These are phyloP conservation scores for Origma solitaria DNA, from an alignment of 2,113 vertebrate species.

Conservation along the genomic window DNA sequence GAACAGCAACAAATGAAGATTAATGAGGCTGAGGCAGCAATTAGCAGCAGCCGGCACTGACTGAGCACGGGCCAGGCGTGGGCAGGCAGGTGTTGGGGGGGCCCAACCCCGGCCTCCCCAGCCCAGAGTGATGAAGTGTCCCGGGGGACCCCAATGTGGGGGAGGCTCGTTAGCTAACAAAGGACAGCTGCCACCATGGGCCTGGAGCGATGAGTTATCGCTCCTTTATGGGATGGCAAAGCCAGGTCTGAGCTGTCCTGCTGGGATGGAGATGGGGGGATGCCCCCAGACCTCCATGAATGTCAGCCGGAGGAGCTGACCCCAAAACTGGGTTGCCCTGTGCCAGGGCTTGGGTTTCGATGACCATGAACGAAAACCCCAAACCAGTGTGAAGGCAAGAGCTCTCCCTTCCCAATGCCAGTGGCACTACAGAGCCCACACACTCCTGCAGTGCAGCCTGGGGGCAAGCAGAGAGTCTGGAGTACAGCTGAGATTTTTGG, in stretches of 20 bases:
- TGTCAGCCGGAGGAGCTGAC: neutral
- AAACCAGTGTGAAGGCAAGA: neutral
- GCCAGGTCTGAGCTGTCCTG: neutral
- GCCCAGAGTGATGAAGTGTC: neutral
- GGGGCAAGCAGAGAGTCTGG: neutral
- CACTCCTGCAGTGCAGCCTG: fast-evolving
- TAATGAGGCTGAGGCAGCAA: constrained; percentile 43
- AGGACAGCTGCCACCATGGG: fast-evolving
- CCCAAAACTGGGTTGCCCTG: neutral
- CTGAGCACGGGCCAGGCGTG: neutral
- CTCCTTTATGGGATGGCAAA: neutral
- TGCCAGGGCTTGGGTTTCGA: neutral
- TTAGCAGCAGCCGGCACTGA: neutral
- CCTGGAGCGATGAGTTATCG: fast-evolving
- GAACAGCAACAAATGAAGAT: constrained; percentile 16
- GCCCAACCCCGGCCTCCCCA: neutral
- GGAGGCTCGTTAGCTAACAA: fast-evolving
- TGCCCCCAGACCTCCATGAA: fast-evolving
- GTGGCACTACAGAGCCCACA: fast-evolving
- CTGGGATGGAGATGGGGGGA: neutral
- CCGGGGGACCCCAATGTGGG: fast-evolving
- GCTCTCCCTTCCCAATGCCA: fast-evolving
- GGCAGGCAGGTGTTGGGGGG: fast-evolving
- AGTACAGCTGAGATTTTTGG: neutral
- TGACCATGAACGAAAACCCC: neutral